Base-by-base conservation (phyloP, 1,140 invertebrate genomes). In the Pseudoatta argentina region DNA sequence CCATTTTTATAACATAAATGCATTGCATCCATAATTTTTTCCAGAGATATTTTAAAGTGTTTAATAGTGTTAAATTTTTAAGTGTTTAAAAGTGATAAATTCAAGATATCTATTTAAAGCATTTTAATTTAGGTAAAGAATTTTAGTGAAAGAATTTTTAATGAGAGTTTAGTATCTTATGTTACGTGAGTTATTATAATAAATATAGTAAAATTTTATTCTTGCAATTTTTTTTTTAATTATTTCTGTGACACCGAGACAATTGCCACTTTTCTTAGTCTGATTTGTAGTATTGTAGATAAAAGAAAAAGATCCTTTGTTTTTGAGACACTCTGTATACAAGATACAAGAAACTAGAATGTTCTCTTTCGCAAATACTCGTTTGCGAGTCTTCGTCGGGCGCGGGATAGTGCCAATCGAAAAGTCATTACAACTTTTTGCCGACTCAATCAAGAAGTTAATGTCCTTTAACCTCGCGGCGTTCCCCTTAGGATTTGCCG, bases 351-450 rank as follows among this genome's bases (percentile, higher is more conserved):
- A 83, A 83, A 75, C 57, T 48, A 21, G 27, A 53, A 51, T 44
- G 79, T 61, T 69, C 64, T 63, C 59, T 69, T 87, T 27, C 18
- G 51, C 39, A 57, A 71, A 69, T 57, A 34, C 71, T 67, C 39
- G 53, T 39, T 71, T 66, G 53, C 53, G 88, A 75, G 69, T 90
- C 78, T 87, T 59, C 55, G 59, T 27, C 27, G 67, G 39, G 61
- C 39, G 48, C 59, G 51, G 61, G 27, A 55, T 63, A 77, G 86
- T 71, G 69, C 83, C 89, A 92, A 93, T 95, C 93, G 90, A 94
- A 95, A 95, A 92, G 90, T 94, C 94, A 94, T 95, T 95, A 94
- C 88, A 94, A 94, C 92, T 95, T 94, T 95, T 95, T 94, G 91
- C 88, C 88, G 88, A 94, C 92, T 92, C 92, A 94, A 95, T 95